These are phyloP conservation scores for Zootermopsis nevadensis DNA, from an alignment of 2,888 invertebrate genomes.

Conservation along the genomic window DNA sequence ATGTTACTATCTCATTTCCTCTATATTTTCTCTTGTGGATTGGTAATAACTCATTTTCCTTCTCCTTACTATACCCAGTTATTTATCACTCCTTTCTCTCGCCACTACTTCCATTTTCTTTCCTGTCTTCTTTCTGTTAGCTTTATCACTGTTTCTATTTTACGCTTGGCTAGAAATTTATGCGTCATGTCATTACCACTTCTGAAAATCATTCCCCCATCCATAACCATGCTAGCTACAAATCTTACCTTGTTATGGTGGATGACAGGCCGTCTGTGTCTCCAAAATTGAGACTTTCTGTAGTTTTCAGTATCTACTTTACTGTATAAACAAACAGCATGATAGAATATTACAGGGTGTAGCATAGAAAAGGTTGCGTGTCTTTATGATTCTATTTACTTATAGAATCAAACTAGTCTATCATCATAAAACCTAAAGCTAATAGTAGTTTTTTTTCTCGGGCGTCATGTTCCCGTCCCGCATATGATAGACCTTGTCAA, in stretches of 20 bases:
- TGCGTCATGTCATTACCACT: conserved; percentile 12
- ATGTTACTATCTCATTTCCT: too few relatives aligned
- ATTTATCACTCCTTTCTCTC: too few relatives aligned
- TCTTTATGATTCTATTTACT: too few relatives aligned
- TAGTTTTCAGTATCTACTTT: background rate
- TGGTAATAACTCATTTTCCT: too few relatives aligned
- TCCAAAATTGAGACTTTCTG: background rate
- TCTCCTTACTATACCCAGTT: background rate
- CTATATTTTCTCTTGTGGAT: too few relatives aligned
- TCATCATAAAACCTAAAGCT: too few relatives aligned
- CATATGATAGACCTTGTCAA: too few relatives aligned
- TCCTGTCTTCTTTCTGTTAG: background rate
- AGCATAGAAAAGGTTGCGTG: too few relatives aligned
- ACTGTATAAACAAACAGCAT: background rate
- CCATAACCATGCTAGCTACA: background rate
- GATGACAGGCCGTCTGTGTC: background rate
- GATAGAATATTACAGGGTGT: background rate
- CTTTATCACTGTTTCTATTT: conserved; percentile 29
- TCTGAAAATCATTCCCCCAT: background rate
- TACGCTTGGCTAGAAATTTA: conserved; percentile 24
- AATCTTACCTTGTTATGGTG: background rate
- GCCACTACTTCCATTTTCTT: background rate
- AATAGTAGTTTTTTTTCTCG: too few relatives aligned
- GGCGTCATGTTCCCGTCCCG: too few relatives aligned
- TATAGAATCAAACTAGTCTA: too few relatives aligned